Percentiles rank a stretch among this genome's conserved stretches.
phyloP scores from a whole-genome alignment of 2,113 vertebrate genomes.

The Himantopus leucocephalus region DNA sequence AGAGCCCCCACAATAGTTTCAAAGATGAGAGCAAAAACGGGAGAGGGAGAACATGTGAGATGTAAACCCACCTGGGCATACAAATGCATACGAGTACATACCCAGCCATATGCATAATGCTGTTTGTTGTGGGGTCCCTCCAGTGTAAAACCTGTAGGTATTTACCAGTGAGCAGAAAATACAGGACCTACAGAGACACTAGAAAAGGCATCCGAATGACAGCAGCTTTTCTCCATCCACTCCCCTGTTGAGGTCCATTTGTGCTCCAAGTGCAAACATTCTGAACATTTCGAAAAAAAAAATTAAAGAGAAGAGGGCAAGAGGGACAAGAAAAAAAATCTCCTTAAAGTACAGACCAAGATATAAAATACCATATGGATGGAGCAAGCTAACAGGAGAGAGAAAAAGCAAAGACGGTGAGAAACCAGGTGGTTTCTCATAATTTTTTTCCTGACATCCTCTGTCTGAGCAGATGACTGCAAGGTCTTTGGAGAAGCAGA shows the following conservation, averaged over 20 bases:
- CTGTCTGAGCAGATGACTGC: not conserved
- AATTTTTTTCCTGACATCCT: not conserved
- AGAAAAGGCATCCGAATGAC: not conserved
- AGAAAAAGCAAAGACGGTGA: conserved; percentile 26
- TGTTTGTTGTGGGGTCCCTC: not conserved
- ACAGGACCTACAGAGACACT: not conserved
- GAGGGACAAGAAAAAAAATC: conserved; percentile 28
- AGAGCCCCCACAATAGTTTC: conserved; percentile 12
- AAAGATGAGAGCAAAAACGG: conserved; percentile 15
- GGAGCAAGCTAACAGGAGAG: conserved; percentile 2
- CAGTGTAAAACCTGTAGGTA: not conserved
- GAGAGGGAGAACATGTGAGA: not conserved
- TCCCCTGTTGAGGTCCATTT: conserved; percentile 33
- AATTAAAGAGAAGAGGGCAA: conserved; percentile 16
- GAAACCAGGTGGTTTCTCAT: conserved; percentile 28
- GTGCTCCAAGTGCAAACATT: conserved; percentile 60
- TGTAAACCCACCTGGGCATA: not conserved
- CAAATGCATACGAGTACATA: not conserved
- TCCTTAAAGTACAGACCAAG: conserved; percentile 51
- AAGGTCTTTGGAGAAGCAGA: conserved; percentile 18
- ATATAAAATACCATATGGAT: conserved; percentile 58
- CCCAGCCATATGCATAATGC: not conserved
- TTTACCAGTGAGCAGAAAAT: not conserved
- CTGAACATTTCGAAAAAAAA: not conserved
- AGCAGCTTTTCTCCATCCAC: conserved; percentile 23